phyloP scores from a whole-genome alignment of 2,888 invertebrate species.

The Polymixis lichenea region DNA sequence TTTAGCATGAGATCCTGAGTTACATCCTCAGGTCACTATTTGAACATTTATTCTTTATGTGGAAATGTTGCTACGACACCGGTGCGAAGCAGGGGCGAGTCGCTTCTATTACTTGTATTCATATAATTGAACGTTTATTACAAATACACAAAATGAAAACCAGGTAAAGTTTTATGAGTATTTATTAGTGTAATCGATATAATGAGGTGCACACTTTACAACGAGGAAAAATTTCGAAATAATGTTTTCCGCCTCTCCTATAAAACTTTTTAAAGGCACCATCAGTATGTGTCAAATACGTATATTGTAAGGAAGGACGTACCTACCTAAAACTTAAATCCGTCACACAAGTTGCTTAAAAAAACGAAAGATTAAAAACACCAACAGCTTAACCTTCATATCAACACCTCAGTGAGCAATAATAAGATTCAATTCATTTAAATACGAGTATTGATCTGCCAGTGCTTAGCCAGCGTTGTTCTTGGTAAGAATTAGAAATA shows the following conservation, averaged over 20 bases:
- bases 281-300: background rate
- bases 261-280: background rate
- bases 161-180: background rate
- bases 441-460: background rate
- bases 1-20: no score
- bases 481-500: constrained; percentile 64
- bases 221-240: background rate
- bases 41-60: no score
- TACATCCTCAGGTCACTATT: no score
- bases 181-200: background rate
- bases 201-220: no score
- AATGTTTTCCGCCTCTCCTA: background rate
- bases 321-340: background rate
- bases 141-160: background rate
- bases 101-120: background rate
- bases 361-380: background rate
- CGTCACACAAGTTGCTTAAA: background rate
- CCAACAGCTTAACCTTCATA: no score
- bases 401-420: background rate
- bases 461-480: constrained; percentile 21
- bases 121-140: background rate
- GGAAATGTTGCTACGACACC: no score
- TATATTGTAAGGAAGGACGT: background rate
- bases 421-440: background rate
- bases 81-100: background rate